Conservation (phyloP, 2,797 vertebrate species). For the Rachycentron canadum region DNA sequence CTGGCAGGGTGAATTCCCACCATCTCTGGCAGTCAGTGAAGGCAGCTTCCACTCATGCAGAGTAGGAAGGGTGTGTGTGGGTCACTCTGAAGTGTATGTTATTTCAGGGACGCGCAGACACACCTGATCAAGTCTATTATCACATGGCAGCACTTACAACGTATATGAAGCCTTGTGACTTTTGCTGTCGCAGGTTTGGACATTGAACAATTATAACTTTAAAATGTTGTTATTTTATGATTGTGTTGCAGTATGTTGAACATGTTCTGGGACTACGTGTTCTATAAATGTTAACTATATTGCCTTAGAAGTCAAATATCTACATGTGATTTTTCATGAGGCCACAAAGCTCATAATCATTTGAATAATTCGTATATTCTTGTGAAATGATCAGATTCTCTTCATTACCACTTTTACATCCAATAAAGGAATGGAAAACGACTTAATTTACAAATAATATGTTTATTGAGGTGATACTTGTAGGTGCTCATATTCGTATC, state of each 20-base stretch:
- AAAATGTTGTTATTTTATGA: slow-evolving; percentile 31
- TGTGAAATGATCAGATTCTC: neutral
- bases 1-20: neutral
- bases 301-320: neutral
- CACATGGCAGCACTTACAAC: neutral
- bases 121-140: neutral
- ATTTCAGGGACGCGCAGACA: neutral
- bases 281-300: slow-evolving; percentile 19
- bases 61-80: slow-evolving; percentile 12
- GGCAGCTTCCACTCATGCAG: slow-evolving; percentile 14
- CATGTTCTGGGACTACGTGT: neutral
- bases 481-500: neutral
- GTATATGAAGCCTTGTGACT: neutral
- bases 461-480: slow-evolving; percentile 22
- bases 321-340: neutral
- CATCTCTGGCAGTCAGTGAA: slow-evolving; percentile 28
- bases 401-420: neutral
- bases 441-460: neutral
- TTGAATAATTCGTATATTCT: neutral
- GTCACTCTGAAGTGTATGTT: neutral
- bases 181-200: slow-evolving; percentile 22
- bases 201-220: slow-evolving; percentile 15
- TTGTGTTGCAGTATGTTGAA: neutral
- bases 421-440: neutral
- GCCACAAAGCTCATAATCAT: neutral